Evolutionary conservation across 2,797 vertebrate species (phyloP).

Genomic region (Gymnopithys bicolor): DNA sequence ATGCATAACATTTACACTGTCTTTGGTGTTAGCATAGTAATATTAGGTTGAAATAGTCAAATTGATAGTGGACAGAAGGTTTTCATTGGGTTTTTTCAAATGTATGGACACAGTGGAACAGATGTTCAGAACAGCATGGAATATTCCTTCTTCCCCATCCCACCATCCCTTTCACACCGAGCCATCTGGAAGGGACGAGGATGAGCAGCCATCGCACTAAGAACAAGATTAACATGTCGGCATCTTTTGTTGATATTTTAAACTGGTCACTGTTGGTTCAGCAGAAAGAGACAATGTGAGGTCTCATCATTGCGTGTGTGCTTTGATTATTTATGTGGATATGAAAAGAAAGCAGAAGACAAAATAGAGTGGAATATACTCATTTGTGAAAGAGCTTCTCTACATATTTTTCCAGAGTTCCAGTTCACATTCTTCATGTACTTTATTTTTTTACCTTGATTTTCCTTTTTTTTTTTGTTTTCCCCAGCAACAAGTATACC

Average conservation of each 20-base stretch:
- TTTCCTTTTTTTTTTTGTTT: neutral
- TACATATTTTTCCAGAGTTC: fast-evolving
- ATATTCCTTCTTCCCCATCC: neutral
- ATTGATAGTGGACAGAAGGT: neutral
- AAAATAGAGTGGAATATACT: neutral
- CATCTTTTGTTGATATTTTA: constrained; percentile 82
- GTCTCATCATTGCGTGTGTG: neutral
- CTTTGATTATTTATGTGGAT: neutral
- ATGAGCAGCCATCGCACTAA: constrained; percentile 36
- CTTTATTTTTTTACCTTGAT: neutral
- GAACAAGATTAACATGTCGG: constrained; percentile 72
- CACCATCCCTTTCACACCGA: neutral
- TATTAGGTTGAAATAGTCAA: neutral
- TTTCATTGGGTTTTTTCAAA: neutral
- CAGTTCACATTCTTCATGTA: neutral
- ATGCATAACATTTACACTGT: neutral
- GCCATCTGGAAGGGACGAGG: constrained; percentile 61
- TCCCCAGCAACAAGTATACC: neutral
- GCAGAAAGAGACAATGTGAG: neutral
- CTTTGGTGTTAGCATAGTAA: neutral
- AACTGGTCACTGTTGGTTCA: constrained; percentile 64
- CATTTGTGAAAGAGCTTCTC: neutral
- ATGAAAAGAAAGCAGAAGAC: neutral
- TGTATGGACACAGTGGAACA: neutral
- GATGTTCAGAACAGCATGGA: constrained; percentile 40